Percentiles rank a stretch among this genome's conserved stretches.
Evolutionary conservation across 2,888 invertebrate genomes (phyloP).

Genomic region (Rotaria socialis): DNA sequence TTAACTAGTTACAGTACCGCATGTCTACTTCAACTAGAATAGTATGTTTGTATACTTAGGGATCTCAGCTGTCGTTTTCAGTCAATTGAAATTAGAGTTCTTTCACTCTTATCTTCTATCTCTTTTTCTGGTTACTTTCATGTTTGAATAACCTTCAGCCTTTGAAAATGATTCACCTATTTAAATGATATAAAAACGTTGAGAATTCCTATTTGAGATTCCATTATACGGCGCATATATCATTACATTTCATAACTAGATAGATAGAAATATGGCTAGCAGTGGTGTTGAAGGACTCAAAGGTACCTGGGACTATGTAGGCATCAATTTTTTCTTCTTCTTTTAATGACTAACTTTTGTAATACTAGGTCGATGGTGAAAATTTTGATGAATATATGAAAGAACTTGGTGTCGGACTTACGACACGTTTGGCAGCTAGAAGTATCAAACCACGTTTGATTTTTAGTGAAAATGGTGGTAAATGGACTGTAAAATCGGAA

Average conservation of each 20-base stretch:
- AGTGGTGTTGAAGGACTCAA: conserved; percentile 15
- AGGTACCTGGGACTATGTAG: conserved; percentile 7
- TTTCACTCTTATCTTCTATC: background rate
- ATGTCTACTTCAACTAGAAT: background rate
- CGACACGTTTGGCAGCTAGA: conserved; percentile 80
- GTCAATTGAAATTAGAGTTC: background rate
- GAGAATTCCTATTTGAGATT: background rate
- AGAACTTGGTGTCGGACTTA: conserved; percentile 73
- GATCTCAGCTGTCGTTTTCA: background rate
- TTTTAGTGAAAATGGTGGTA: conserved; percentile 70
- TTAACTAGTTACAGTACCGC: background rate
- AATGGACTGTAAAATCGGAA: conserved; percentile 67
- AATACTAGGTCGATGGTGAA: background rate
- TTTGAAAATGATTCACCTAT: background rate
- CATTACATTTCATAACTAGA: background rate
- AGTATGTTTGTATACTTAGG: background rate
- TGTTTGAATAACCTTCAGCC: background rate
- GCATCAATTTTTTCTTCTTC: background rate
- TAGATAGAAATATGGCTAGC: background rate
- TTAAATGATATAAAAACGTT: background rate
- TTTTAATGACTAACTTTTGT: background rate
- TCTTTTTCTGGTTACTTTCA: background rate
- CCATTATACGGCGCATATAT: background rate
- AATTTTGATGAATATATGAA: conserved; percentile 24
- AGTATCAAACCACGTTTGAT: conserved; percentile 78